These are phyloP conservation scores for Embidobia sp. DNA, from an alignment of 2,888 invertebrate genomes.

Conservation along the genomic window DNA sequence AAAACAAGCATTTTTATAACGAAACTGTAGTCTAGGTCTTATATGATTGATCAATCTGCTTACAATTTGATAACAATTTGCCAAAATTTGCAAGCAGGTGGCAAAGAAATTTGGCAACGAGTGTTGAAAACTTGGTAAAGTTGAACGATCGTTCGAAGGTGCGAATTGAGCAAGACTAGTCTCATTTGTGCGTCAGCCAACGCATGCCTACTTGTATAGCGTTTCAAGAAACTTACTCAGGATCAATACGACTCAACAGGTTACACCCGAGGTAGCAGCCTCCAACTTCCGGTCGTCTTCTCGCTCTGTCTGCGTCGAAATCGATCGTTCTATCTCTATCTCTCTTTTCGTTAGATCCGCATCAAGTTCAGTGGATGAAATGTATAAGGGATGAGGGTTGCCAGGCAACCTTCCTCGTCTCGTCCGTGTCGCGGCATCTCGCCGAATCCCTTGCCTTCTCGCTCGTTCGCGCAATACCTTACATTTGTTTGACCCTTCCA, in stretches of 20 bases:
- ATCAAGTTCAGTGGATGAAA: constrained; percentile 72
- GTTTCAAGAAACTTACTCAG: constrained; percentile 63
- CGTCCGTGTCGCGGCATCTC: constrained; percentile 33
- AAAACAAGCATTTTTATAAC: too few species aligned
- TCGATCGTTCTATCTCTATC: constrained; percentile 14
- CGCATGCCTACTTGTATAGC: constrained; percentile 53
- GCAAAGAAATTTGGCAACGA: background rate
- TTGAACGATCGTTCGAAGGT: constrained; percentile 18
- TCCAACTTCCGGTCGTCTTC: constrained; percentile 59
- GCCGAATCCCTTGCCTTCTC: constrained; percentile 1
- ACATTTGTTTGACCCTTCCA: constrained; percentile 18
- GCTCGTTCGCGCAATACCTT: constrained; percentile 27
- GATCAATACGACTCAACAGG: constrained; percentile 80
- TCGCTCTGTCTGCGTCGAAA: background rate
- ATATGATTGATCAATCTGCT: too few species aligned
- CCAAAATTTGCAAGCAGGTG: too few species aligned
- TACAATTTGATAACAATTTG: too few species aligned
- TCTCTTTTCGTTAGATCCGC: constrained; percentile 43
- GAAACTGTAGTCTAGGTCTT: too few species aligned
- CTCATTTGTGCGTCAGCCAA: constrained; percentile 25
- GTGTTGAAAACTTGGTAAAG: constrained; percentile 10
- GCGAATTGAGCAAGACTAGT: constrained; percentile 23
- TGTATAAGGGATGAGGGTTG: constrained; percentile 72
- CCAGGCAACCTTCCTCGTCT: constrained; percentile 73
- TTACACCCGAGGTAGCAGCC: constrained; percentile 71